These are phyloP conservation scores for Hyaena hyaena DNA, from an alignment of 2,113 vertebrate genomes.

Conservation along the genomic window DNA sequence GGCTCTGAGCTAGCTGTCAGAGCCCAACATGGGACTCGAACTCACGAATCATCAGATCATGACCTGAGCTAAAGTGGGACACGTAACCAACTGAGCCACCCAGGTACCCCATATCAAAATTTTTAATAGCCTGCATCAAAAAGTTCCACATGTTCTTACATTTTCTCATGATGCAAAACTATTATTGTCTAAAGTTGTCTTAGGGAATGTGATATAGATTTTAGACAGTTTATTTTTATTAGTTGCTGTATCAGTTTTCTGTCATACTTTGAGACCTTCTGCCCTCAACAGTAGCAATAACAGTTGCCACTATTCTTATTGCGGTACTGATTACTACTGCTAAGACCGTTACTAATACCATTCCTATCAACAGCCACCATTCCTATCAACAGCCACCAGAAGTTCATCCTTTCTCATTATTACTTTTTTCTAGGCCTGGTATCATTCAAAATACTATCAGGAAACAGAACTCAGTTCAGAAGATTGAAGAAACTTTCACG, in stretches of 20 bases:
- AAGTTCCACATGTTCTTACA: not conserved
- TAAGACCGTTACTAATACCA: not conserved
- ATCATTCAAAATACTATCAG: not conserved
- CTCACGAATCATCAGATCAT: no score
- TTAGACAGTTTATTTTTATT: not conserved
- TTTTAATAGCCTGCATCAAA: not conserved
- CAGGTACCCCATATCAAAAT: not conserved
- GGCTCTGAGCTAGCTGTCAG: no score
- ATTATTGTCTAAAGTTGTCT: not conserved
- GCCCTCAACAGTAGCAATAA: not conserved
- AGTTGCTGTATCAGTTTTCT: not conserved
- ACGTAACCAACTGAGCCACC: no score
- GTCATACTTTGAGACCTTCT: not conserved
- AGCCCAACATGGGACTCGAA: no score
- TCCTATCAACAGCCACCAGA: not conserved
- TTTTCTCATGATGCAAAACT: not conserved
- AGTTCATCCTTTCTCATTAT: not conserved
- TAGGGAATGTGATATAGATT: not conserved
- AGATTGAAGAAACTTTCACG: not conserved
- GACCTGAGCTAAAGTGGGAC: no score
- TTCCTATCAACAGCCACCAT: not conserved
- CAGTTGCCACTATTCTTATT: not conserved
- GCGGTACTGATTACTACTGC: not conserved
- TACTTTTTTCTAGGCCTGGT: not conserved
- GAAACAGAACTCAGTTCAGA: not conserved